These are phyloP conservation scores for Trachelus stipa DNA, from an alignment of 2,888 invertebrate genomes.

Conservation along the genomic window DNA sequence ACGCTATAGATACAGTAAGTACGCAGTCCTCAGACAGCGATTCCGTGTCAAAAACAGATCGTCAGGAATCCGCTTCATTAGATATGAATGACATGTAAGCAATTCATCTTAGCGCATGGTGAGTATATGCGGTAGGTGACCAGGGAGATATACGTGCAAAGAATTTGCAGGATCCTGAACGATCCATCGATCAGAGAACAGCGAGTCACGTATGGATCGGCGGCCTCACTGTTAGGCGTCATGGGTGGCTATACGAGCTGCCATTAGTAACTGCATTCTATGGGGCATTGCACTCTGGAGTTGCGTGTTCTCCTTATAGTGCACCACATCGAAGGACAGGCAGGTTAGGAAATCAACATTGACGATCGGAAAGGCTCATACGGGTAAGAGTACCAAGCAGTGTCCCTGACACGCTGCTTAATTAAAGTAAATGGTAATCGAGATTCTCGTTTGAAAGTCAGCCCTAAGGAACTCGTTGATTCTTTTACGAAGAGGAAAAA, in stretches of 20 bases:
- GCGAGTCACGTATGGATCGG: constrained; percentile 41
- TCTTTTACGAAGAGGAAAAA: background rate
- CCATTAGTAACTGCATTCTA: constrained; percentile 36
- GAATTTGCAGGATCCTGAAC: constrained; percentile 41
- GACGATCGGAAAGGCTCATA: background rate
- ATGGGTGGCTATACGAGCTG: constrained; percentile 45
- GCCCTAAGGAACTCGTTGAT: background rate
- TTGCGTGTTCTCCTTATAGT: background rate
- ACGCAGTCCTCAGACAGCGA: background rate
- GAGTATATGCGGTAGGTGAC: constrained; percentile 22
- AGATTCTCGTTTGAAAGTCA: background rate
- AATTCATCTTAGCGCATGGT: constrained; percentile 20
- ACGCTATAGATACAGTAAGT: no score
- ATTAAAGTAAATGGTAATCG: background rate
- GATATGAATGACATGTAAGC: constrained; percentile 11
- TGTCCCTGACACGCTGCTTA: background rate
- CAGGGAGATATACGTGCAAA: constrained; percentile 45
- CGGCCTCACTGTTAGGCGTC: constrained; percentile 33
- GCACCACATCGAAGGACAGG: background rate
- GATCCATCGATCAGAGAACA: constrained; percentile 46
- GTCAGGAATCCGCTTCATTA: background rate
- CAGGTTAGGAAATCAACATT: background rate
- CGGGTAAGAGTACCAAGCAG: background rate
- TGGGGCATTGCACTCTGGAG: constrained; percentile 41
- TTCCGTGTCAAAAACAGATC: background rate